phyloP scores from a whole-genome alignment of 2,797 vertebrate species.

The Dromococcyx pavoninus region DNA sequence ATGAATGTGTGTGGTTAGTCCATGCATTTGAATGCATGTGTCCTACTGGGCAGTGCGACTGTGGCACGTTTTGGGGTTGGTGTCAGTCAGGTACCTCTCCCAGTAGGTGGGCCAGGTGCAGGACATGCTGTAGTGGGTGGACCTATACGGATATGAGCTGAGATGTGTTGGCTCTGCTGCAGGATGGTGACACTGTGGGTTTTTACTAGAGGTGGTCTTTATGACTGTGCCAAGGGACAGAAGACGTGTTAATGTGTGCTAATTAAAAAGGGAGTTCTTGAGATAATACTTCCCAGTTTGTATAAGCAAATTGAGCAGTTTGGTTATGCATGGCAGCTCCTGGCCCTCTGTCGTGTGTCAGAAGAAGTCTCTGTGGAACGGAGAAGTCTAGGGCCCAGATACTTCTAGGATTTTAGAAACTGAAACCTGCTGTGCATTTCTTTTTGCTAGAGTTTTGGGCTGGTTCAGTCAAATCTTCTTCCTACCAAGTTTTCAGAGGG shows the following conservation, averaged over 20 bases:
- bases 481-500: not conserved
- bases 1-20: rapidly evolving
- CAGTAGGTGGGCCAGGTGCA: not conserved
- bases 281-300: not conserved
- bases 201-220: not conserved
- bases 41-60: not conserved
- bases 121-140: not conserved
- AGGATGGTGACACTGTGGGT: not conserved
- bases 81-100: not conserved
- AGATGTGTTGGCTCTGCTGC: not conserved
- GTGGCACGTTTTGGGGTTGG: not conserved
- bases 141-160: not conserved
- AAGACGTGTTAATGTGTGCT: not conserved
- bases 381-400: not conserved
- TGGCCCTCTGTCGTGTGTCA: not conserved
- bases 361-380: not conserved
- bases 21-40: not conserved
- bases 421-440: not conserved
- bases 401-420: not conserved
- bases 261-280: not conserved
- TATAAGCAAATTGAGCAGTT: not conserved
- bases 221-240: not conserved
- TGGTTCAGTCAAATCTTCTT: not conserved
- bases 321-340: not conserved
- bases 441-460: not conserved